Evolutionary conservation across 92 coral and sea anemone genomes (phyloP), one percentile per base, ranked within the genome.

Genomic region (Epizoanthus scotinus): DNA sequence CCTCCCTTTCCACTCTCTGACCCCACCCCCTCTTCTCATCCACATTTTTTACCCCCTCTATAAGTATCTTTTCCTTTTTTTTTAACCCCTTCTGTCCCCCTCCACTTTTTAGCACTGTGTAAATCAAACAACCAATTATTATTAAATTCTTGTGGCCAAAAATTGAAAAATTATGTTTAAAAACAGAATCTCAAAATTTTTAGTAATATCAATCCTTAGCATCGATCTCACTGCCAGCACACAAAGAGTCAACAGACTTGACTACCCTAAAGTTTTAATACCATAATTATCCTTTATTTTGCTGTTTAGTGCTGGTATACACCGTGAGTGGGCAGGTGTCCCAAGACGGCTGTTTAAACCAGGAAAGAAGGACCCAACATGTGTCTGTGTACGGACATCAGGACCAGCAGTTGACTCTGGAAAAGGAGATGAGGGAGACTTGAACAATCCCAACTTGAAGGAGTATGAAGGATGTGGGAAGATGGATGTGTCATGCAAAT

Each of bases 301-400:
- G 1, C 28, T 59, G 15, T 77, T 12, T 62, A 91, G 95, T 86
- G 95, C 90, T 68, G 95, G 95, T 3, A 91, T 91, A 54, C 82
- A 71, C 8, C 82, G 95, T 17, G 85, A 82, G 38, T 91, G 95
- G 95, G 92, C 36, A 25, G 95, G 95, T 71, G 95, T 91, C 38
- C 95, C 95, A 66, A 74, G 95, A 68, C 85, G 29, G 75, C 53
- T 77, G 70, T 91, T 89, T 78, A 91, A 91, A 73, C 95, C 95
- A 26, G 95, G 95, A 49, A 80, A 69, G 55, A 79, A 64, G 83
- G 83, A 83, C 27, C 68, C 88, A 50, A 83, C 62, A 24, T 91
- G 95, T 40, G 95, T 91, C 25, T 91, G 95, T 89, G 83, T 91
- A 0, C 88, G 83, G 54, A 83, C 92, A 59, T 64, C 87, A 64